Evolutionary conservation across 2,888 invertebrate genomes (phyloP).

Genomic region (Trissoscelio sp.): DNA sequence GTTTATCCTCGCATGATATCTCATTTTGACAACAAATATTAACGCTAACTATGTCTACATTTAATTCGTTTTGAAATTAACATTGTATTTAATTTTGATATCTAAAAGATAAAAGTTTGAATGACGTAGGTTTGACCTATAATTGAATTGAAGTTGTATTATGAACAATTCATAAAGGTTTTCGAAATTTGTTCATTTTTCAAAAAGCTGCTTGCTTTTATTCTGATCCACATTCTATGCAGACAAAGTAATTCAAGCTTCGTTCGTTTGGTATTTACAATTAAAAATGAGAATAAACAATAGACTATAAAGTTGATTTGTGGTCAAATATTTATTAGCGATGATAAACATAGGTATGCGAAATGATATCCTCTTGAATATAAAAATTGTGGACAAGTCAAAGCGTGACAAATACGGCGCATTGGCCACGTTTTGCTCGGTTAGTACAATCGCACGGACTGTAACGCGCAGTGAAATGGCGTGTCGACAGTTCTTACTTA

Average conservation of each 20-base stretch:
- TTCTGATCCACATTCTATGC: not conserved
- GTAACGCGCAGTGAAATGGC: conserved; percentile 40
- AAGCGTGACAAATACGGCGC: conserved; percentile 49
- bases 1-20: not conserved
- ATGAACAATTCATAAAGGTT: too few relatives aligned
- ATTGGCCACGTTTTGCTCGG: conserved; percentile 37
- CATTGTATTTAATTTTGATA: too few relatives aligned
- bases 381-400: conserved; percentile 44
- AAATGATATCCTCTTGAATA: conserved; percentile 8
- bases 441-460: conserved; percentile 29
- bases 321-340: conserved; percentile 59
- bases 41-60: not conserved
- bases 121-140: too few relatives aligned
- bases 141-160: too few relatives aligned
- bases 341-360: conserved; percentile 44
- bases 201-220: too few relatives aligned
- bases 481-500: conserved; percentile 65
- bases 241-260: conserved; percentile 6
- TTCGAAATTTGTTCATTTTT: too few relatives aligned
- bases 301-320: conserved; percentile 43
- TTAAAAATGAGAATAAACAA: conserved; percentile 18
- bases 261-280: not conserved
- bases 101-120: too few relatives aligned
- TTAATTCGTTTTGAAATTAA: too few relatives aligned
- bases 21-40: not conserved